Conservation (phyloP, 2,888 invertebrate species). For the Vesta saturnalis region DNA sequence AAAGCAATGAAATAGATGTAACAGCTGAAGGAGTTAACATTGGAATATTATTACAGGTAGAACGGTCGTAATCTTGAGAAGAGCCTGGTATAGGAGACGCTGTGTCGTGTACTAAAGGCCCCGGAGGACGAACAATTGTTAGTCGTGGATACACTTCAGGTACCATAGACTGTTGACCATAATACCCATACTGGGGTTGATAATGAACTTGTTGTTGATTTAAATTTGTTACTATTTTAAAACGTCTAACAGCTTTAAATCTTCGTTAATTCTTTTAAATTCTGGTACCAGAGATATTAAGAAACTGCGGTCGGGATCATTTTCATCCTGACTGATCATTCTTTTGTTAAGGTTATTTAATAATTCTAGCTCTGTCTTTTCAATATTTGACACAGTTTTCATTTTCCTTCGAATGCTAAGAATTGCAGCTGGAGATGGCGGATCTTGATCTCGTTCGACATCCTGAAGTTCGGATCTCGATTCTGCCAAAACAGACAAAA, state of each 20-base stretch:
- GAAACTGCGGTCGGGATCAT: too few species aligned
- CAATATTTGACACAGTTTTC: too few species aligned
- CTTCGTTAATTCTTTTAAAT: background rate
- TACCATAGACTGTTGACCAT: background rate
- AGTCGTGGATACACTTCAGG: too few species aligned
- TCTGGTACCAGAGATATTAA: background rate
- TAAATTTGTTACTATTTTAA: background rate
- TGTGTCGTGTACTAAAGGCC: background rate
- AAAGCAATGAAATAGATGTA: too few species aligned
- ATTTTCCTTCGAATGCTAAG: background rate
- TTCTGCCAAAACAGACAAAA: too few species aligned
- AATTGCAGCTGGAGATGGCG: background rate
- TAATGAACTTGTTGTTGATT: background rate
- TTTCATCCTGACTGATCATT: background rate
- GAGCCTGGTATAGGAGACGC: too few species aligned
- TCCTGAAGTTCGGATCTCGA: background rate
- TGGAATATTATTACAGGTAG: background rate
- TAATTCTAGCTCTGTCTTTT: too few species aligned
- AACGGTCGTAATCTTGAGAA: background rate
- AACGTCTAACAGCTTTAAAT: background rate
- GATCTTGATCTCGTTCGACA: constrained; percentile 1
- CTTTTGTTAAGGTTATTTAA: background rate
- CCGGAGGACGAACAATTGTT: background rate
- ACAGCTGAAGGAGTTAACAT: background rate
- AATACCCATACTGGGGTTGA: background rate